Evolutionary conservation across 64 coral and sea anemone species (phyloP).

Genomic region (Pocillopora damicornis): DNA sequence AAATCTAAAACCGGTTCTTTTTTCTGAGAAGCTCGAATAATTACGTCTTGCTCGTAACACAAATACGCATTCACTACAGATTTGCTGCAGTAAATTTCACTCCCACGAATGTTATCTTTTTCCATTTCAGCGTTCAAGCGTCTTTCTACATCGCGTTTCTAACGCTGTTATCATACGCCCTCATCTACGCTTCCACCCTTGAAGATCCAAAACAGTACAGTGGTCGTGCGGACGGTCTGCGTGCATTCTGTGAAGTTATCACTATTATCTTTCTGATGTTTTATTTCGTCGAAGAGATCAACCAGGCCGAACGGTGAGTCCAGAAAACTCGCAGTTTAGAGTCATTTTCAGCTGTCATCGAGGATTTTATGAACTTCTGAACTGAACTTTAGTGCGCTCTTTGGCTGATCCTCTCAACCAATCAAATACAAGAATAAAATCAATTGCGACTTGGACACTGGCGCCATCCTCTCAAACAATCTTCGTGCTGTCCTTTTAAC

Average conservation of each 20-base stretch:
- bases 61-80: no score
- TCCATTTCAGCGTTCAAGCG: conserved; percentile 47
- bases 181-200: conserved; percentile 55
- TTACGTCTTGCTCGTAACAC: neutral
- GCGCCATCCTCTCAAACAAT: no score
- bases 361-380: no score
- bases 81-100: neutral
- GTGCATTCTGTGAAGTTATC: conserved; percentile 52
- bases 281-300: conserved; percentile 63
- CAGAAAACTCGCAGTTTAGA: neutral
- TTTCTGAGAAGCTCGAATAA: no score
- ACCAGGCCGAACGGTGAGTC: conserved; percentile 57
- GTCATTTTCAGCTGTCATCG: no score
- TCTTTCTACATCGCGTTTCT: conserved; percentile 64
- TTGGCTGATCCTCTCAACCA: no score
- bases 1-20: no score
- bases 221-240: conserved; percentile 33
- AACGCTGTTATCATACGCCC: conserved; percentile 54
- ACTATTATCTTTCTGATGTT: conserved; percentile 62
- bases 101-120: neutral
- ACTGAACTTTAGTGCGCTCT: no score
- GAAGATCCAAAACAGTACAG: conserved; percentile 55
- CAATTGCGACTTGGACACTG: neutral
- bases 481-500: neutral
- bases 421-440: neutral